phyloP scores from a whole-genome alignment of 2,113 vertebrate species.

The Odocoileus hemionus region DNA sequence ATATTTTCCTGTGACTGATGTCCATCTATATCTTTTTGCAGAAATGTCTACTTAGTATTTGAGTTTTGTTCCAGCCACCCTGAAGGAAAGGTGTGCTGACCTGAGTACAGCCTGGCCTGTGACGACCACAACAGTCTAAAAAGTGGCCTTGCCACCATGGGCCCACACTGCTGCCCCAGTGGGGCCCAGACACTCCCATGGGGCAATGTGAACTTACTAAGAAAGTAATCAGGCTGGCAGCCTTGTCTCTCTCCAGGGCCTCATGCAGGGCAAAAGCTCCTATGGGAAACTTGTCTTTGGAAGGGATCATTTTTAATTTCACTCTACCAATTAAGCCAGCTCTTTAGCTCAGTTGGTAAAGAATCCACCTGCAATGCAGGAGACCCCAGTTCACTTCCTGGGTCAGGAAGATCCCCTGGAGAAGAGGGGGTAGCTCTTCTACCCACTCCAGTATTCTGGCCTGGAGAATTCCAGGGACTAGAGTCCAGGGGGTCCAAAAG shows the following conservation, averaged over 20 bases:
- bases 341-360: constrained; percentile 53
- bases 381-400: too few relatives aligned
- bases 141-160: neutral
- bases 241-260: constrained; percentile 89
- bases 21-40: neutral
- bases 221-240: constrained; percentile 91
- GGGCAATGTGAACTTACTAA: constrained; percentile 83
- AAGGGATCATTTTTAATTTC: constrained; percentile 85
- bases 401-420: too few relatives aligned
- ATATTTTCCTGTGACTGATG: neutral
- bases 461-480: too few relatives aligned
- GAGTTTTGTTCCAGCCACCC: neutral
- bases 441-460: too few relatives aligned
- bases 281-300: constrained; percentile 85
- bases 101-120: fast-evolving
- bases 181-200: neutral
- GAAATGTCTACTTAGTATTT: neutral
- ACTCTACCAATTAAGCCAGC: constrained; percentile 90
- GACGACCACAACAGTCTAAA: fast-evolving
- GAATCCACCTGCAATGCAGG: too few relatives aligned
- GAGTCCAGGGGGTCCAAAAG: too few relatives aligned
- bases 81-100: neutral
- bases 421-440: too few relatives aligned
- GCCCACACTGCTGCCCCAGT: neutral
- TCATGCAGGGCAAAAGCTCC: constrained; percentile 82